Evolutionary conservation across 2,888 invertebrate species (phyloP).

Genomic region (Alsophila aescularia): DNA sequence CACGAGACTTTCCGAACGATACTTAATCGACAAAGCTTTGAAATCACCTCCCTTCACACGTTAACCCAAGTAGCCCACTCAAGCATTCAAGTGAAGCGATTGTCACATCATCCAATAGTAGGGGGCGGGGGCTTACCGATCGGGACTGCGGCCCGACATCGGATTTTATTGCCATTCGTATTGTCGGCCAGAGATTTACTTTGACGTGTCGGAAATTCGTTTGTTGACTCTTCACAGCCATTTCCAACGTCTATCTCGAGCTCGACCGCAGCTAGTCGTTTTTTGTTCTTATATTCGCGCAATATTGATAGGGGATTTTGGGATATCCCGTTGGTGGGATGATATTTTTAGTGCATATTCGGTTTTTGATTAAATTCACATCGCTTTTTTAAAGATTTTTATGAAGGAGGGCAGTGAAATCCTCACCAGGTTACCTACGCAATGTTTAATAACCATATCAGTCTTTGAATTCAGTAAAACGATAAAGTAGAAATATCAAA

Average conservation of each 20-base stretch:
- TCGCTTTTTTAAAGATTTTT: no score
- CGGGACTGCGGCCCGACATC: slow-evolving; percentile 61
- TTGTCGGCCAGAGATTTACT: slow-evolving; percentile 80
- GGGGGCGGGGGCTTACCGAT: slow-evolving; percentile 69
- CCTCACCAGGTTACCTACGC: no score
- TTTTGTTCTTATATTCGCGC: slow-evolving; percentile 48
- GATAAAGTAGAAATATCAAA: no score
- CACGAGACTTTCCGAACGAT: neutral
- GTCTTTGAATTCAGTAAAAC: no score
- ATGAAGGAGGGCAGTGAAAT: no score
- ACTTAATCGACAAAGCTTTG: slow-evolving; percentile 7
- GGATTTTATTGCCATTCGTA: slow-evolving; percentile 83
- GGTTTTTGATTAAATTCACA: neutral
- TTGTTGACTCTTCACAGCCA: slow-evolving; percentile 71
- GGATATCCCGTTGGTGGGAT: slow-evolving; percentile 4
- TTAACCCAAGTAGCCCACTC: slow-evolving; percentile 19
- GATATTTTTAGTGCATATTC: neutral
- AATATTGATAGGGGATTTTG: slow-evolving; percentile 46
- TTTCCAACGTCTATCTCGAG: slow-evolving; percentile 57
- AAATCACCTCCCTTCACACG: slow-evolving; percentile 30
- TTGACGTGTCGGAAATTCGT: slow-evolving; percentile 80
- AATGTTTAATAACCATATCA: no score
- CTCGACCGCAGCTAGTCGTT: slow-evolving; percentile 37
- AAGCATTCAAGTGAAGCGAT: slow-evolving; percentile 31
- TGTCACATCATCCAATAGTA: slow-evolving; percentile 39